Evolutionary conservation across 2,113 vertebrate genomes (phyloP).

Genomic region (Tragelaphus imberbis): DNA sequence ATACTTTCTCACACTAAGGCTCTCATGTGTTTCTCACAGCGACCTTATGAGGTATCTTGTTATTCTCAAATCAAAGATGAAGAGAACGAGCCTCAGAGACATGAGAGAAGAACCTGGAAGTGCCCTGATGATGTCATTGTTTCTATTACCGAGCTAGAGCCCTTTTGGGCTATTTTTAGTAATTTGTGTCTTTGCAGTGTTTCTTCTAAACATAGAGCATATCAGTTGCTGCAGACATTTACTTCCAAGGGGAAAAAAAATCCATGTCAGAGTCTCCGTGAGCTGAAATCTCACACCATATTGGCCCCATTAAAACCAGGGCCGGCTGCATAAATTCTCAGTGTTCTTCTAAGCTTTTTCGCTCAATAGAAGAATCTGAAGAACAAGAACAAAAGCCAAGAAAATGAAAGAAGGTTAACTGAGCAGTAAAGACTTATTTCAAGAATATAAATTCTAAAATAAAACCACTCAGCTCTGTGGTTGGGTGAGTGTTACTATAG

Average conservation of each 20-base stretch:
- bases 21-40: neutral
- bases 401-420: neutral
- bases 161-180: neutral
- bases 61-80: neutral
- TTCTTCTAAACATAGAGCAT: neutral
- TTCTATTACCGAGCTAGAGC: neutral
- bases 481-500: neutral
- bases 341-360: neutral
- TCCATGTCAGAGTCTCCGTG: neutral
- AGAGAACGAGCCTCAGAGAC: neutral
- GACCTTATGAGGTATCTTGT: neutral
- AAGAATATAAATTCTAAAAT: constrained; percentile 4
- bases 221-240: neutral
- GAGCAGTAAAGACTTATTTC: neutral
- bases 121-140: neutral
- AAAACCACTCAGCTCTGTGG: neutral
- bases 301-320: neutral
- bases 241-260: neutral
- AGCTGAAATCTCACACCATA: neutral
- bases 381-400: neutral
- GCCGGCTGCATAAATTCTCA: neutral
- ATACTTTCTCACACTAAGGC: neutral
- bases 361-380: constrained; percentile 49
- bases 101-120: neutral
- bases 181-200: neutral